Conservation (phyloP, 2,797 vertebrate genomes). For the Hirundo rustica region DNA sequence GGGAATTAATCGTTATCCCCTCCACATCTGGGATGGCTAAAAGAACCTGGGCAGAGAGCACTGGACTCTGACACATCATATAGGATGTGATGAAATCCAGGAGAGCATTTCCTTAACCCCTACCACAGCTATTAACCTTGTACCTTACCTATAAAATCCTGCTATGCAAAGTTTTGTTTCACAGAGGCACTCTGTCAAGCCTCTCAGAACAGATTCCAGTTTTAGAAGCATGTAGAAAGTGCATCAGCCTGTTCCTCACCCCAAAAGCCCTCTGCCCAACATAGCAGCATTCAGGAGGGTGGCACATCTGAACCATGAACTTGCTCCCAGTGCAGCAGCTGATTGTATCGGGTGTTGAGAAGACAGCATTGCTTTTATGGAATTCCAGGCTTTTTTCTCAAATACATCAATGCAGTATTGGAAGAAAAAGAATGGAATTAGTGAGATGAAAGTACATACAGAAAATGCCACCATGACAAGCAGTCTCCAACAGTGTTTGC, state of each 20-base stretch:
- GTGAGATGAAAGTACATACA: background rate
- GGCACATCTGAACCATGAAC: background rate
- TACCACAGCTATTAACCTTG: background rate
- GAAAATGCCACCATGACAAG: background rate
- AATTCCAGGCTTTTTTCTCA: background rate
- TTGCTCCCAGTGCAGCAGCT: background rate
- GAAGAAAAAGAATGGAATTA: background rate
- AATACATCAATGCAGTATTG: background rate
- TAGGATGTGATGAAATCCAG: background rate
- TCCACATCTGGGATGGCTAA: rapidly evolving
- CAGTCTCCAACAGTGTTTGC: background rate
- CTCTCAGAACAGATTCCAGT: background rate
- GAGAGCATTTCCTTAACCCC: background rate
- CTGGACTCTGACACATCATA: background rate
- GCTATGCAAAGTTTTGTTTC: background rate
- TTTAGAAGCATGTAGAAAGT: background rate
- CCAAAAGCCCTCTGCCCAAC: background rate
- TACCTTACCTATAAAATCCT: background rate
- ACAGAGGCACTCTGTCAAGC: background rate
- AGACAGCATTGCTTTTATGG: background rate
- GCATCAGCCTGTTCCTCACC: background rate
- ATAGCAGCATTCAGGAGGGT: background rate
- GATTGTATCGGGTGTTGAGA: background rate
- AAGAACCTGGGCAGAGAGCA: background rate
- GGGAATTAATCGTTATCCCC: background rate